These are phyloP conservation scores for Agonopterix heracliana DNA, from an alignment of 2,888 invertebrate genomes.

Conservation along the genomic window DNA sequence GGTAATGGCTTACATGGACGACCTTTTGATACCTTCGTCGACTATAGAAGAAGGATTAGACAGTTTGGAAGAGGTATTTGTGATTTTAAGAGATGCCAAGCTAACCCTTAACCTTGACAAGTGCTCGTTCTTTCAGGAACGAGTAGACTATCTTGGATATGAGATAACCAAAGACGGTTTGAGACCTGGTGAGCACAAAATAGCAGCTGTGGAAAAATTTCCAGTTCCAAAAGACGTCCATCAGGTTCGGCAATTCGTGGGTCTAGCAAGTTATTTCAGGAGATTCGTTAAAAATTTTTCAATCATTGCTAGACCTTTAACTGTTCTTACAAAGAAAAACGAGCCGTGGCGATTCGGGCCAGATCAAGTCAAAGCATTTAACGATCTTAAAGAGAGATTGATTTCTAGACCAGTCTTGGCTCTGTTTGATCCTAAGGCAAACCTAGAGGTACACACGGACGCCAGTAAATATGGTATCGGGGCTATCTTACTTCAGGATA, in stretches of 20 bases:
- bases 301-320: neutral
- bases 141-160: constrained; percentile 9
- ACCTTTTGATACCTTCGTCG: neutral
- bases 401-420: constrained; percentile 5
- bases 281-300: constrained; percentile 9
- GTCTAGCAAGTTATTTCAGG: constrained; percentile 16
- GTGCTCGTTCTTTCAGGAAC: neutral
- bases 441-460: constrained; percentile 8
- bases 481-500: constrained; percentile 4
- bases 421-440: constrained; percentile 5
- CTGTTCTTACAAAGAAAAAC: too few species aligned
- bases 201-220: constrained; percentile 2
- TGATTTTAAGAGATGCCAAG: neutral
- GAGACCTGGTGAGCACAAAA: constrained; percentile 1
- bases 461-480: constrained; percentile 6
- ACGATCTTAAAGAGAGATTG: too few species aligned
- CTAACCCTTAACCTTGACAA: neutral
- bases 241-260: constrained; percentile 16
- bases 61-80: neutral
- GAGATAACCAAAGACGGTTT: too few species aligned
- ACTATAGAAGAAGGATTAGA: neutral
- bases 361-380: too few species aligned
- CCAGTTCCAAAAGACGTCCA: constrained; percentile 11
- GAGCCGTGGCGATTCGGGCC: too few species aligned
- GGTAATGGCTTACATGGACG: neutral